Conservation (phyloP, 2,888 invertebrate genomes). For the Acholoe squamosa region DNA sequence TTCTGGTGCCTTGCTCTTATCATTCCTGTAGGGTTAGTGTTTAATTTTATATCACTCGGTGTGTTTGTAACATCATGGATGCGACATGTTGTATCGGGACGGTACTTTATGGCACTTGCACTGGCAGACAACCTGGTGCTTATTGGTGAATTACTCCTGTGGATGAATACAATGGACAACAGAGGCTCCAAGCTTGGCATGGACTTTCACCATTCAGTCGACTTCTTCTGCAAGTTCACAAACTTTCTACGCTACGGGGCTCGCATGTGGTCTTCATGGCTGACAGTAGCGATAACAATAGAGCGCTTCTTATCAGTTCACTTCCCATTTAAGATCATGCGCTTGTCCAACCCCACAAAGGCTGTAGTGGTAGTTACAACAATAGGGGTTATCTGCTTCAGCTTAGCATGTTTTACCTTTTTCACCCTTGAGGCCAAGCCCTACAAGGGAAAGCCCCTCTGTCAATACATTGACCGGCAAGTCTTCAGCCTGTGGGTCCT, state of each 20-base stretch:
- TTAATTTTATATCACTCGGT: conserved; percentile 45
- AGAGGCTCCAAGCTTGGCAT: conserved; percentile 31
- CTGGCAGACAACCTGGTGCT: conserved; percentile 59
- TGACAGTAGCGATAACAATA: conserved; percentile 51
- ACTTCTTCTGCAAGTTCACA: conserved; percentile 60
- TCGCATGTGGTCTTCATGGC: conserved; percentile 57
- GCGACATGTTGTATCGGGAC: conserved; percentile 32
- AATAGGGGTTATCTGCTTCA: conserved; percentile 23
- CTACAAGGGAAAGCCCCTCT: not conserved
- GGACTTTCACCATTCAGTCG: conserved; percentile 50
- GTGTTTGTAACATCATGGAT: conserved; percentile 61
- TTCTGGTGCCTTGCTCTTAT: conserved; percentile 61
- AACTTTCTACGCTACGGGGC: conserved; percentile 56
- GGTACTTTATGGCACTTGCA: conserved; percentile 57
- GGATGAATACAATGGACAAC: conserved; percentile 45
- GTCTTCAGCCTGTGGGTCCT: conserved; percentile 36
- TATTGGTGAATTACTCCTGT: conserved; percentile 56
- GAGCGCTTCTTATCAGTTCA: conserved; percentile 52
- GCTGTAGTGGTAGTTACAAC: conserved; percentile 21
- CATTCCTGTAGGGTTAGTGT: conserved; percentile 60
- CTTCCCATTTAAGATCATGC: conserved; percentile 53
- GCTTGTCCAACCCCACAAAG: conserved; percentile 21
- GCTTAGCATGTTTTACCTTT: conserved; percentile 38
- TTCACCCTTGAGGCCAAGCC: conserved; percentile 32
- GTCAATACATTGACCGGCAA: conserved; percentile 21